Base-by-base conservation (phyloP, 2,113 vertebrate genomes). In the Calidris pugnax region DNA sequence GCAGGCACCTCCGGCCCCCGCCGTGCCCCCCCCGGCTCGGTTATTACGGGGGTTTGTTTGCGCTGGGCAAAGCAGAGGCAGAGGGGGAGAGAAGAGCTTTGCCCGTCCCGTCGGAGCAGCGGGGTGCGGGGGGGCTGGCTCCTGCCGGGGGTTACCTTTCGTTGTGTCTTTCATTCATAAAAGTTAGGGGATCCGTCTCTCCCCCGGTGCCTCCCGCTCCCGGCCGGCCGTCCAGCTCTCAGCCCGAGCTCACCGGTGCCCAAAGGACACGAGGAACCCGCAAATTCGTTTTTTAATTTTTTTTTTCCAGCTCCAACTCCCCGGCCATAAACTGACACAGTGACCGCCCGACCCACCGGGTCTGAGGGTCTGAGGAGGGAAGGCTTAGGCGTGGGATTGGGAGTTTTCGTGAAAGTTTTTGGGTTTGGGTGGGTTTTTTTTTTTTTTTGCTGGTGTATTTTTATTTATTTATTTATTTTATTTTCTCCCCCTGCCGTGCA, bases 91-190 rank as follows among this genome's bases (percentile, higher is more conserved):
- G 79, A 39, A 69, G 72, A 71, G 59, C 19, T 59, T 23, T 71
- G n/a, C 69, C 35, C 33, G 53, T 75, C 18, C 76, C 39, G 48
- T 67, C 75, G 64, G 84, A 82, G 69, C 51, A 21, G 86, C 30
- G 15, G 69, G 47, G 27, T 37, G 50, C 18, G 69, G 43, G 4
- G 22, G 19, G 16, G 37, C n/a, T 71, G 60, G 23, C 51, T 90
- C 14, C 67, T 56, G 82, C 57, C 13, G 89, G 76, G 43, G 35
- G 16, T 88, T 93, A 57, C 67, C 83, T 89, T 94, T 82, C 89
- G 84, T 87, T 90, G 93, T 59, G 35, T 39, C 85, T 91, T 87
- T 91, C 96, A 86, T 96, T 97, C 95, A 93, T 63, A 93, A 92
- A 73, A 1, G n/a, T 26, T 50, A 74, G 71, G 5, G 5, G 67